These are phyloP conservation scores for Arremon brunneinucha DNA, from an alignment of 2,797 vertebrate genomes.

Conservation along the genomic window DNA sequence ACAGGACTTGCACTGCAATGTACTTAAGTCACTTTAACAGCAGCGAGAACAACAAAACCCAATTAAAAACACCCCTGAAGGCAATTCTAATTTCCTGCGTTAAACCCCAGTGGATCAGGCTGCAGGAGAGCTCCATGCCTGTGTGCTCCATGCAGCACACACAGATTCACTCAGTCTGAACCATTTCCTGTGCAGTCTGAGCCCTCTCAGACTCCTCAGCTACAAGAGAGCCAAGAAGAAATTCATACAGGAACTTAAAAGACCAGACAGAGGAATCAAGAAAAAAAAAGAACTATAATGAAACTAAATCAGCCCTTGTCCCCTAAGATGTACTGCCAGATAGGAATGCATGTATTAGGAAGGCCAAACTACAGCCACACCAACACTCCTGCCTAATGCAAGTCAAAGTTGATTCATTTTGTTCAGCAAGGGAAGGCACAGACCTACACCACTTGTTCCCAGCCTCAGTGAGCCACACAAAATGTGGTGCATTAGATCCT, in stretches of 20 bases:
- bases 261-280: not conserved
- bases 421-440: not conserved
- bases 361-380: not conserved
- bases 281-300: not conserved
- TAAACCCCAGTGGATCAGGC: not conserved
- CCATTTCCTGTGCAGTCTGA: not conserved
- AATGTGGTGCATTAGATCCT: not conserved
- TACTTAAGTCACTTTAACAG: not conserved
- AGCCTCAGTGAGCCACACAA: not conserved
- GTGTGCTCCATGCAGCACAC: too few species aligned
- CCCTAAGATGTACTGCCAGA: not conserved
- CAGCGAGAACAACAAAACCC: not conserved
- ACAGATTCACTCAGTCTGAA: not conserved
- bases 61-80: not conserved
- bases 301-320: not conserved
- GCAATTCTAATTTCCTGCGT: not conserved
- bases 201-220: not conserved
- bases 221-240: not conserved
- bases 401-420: not conserved
- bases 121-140: not conserved
- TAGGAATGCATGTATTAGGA: not conserved
- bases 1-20: not conserved
- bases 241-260: not conserved
- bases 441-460: not conserved
- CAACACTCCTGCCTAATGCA: not conserved